Evolutionary conservation across 2,797 vertebrate genomes (phyloP).

Genomic region (Pyrocephalus nanus): DNA sequence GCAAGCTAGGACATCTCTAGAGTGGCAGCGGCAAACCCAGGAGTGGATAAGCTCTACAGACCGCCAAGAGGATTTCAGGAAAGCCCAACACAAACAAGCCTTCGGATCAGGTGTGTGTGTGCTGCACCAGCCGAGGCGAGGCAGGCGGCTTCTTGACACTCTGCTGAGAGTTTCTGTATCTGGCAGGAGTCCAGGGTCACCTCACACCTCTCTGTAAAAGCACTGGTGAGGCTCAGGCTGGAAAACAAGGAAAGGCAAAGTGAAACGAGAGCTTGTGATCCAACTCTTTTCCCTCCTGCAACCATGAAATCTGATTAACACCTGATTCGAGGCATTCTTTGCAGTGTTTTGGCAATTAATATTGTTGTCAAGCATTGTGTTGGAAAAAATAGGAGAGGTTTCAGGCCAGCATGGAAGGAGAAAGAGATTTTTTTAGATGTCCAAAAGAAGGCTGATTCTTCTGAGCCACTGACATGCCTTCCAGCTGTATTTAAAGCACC

Average conservation of each 20-base stretch:
- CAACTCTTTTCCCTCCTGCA: neutral
- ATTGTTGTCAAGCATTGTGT: neutral
- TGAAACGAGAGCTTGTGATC: neutral
- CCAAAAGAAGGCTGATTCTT: neutral
- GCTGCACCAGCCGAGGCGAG: conserved; percentile 57
- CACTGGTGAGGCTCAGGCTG: neutral
- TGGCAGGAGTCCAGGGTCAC: neutral
- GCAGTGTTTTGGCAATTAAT: neutral
- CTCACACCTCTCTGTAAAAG: neutral
- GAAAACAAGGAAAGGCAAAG: neutral
- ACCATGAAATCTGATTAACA: neutral
- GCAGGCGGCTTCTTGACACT: conserved; percentile 12
- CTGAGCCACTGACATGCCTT: neutral
- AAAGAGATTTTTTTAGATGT: neutral
- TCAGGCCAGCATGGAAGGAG: neutral
- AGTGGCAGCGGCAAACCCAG: conserved; percentile 90
- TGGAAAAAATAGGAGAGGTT: neutral
- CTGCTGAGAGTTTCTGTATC: neutral
- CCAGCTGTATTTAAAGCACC: neutral
- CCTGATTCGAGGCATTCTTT: neutral
- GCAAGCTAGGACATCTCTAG: conserved; percentile 88
- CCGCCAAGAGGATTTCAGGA: conserved; percentile 86
- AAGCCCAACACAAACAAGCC: conserved; percentile 88
- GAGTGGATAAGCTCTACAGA: conserved; percentile 92
- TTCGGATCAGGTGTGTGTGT: conserved; percentile 81